Conservation (phyloP, 2,888 invertebrate genomes). For the Globia sparganii region DNA sequence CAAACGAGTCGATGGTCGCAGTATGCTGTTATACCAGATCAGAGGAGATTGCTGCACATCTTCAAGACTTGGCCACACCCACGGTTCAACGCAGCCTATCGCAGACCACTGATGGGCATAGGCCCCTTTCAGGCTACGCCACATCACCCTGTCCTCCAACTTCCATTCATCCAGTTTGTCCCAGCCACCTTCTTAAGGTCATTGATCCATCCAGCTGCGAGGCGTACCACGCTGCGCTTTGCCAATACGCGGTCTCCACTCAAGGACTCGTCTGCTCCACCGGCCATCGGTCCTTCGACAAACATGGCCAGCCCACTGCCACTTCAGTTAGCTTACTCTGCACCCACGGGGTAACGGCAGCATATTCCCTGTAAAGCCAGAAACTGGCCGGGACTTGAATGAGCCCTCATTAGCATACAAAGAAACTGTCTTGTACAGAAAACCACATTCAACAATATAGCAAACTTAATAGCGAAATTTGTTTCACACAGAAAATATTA, state of each 20-base stretch:
- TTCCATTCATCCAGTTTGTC: no score
- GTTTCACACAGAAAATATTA: slow-evolving; percentile 33
- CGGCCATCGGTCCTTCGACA: background rate
- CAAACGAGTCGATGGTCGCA: background rate
- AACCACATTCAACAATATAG: slow-evolving; percentile 7
- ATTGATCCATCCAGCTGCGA: no score
- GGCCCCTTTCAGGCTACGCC: background rate
- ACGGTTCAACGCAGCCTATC: background rate
- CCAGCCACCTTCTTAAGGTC: no score
- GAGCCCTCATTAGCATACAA: background rate
- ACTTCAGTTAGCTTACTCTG: background rate
- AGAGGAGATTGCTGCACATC: no score
- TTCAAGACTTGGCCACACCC: background rate
- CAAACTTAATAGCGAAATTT: slow-evolving; percentile 14
- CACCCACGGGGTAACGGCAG: background rate
- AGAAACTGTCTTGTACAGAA: background rate
- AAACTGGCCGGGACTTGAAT: background rate
- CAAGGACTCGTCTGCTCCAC: no score
- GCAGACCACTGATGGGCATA: background rate
- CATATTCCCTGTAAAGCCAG: background rate
- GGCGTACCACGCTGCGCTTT: no score
- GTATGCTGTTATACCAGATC: background rate
- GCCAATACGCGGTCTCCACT: no score
- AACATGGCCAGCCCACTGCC: background rate
- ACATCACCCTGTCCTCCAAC: no score